These are phyloP conservation scores for Cossypha polioptera DNA, from an alignment of 2,797 vertebrate species.

Conservation along the genomic window DNA sequence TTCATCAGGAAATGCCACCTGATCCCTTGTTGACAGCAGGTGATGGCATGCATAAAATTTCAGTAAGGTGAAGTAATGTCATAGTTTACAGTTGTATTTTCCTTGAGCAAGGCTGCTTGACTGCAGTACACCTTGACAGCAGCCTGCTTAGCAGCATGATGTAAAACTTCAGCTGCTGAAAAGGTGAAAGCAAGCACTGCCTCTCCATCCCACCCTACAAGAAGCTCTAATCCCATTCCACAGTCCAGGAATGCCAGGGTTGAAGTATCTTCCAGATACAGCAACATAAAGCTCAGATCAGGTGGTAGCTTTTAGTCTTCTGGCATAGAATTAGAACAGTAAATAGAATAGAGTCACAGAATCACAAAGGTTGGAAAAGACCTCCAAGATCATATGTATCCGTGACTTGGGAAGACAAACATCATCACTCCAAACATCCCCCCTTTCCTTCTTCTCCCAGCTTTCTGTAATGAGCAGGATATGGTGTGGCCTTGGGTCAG, in stretches of 20 bases:
- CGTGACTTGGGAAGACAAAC: neutral
- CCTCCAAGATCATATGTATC: accelerated
- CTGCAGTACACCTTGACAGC: neutral
- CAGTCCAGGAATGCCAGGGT: neutral
- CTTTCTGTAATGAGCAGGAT: neutral
- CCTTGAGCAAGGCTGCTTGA: conserved; percentile 1
- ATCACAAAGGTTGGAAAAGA: neutral
- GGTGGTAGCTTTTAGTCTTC: neutral
- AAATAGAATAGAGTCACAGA: neutral
- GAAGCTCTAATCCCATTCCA: neutral
- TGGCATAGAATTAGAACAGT: neutral
- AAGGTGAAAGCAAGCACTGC: accelerated
- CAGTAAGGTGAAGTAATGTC: neutral
- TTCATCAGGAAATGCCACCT: neutral
- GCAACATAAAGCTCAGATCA: neutral
- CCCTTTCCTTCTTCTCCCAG: neutral
- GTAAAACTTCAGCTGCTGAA: neutral
- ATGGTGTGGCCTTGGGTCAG: neutral
- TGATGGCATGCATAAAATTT: neutral
- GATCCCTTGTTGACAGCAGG: neutral
- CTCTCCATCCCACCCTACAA: neutral
- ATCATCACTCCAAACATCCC: neutral
- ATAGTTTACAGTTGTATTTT: neutral
- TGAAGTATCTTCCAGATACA: neutral
- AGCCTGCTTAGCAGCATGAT: neutral